phyloP scores from a whole-genome alignment of 2,888 invertebrate species.

The Bimastos eiseni region DNA sequence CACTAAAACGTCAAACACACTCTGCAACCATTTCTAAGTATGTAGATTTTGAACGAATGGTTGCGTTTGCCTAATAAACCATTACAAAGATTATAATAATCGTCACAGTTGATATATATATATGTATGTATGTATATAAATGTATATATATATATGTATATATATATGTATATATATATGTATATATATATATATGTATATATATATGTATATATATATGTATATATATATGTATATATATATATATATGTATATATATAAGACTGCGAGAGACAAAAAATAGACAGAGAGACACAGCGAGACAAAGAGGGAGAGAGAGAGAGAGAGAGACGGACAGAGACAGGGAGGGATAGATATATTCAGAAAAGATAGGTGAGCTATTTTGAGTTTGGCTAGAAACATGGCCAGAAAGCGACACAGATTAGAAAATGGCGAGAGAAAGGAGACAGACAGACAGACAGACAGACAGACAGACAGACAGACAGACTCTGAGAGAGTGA shows the following conservation, averaged over 20 bases:
- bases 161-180: too few relatives aligned
- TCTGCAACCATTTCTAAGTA: too few relatives aligned
- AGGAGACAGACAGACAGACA: conserved; percentile 2
- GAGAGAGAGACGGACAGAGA: not conserved
- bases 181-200: too few relatives aligned
- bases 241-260: too few relatives aligned
- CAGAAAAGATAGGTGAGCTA: not conserved
- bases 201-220: not conserved
- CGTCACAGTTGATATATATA: too few relatives aligned
- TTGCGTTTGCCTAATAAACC: too few relatives aligned
- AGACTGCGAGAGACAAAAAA: not conserved
- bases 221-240: too few relatives aligned
- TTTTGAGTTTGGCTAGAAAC: not conserved
- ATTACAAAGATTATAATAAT: too few relatives aligned
- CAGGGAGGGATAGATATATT: not conserved
- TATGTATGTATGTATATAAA: not conserved
- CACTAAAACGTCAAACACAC: too few relatives aligned
- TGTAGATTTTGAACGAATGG: too few relatives aligned
- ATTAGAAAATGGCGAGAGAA: not conserved
- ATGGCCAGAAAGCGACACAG: conserved; percentile 22
- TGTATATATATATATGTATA: not conserved
- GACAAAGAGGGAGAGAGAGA: not conserved
- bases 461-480: conserved; percentile 16
- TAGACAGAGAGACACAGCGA: not conserved
- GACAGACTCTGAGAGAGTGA: conserved; percentile 10